A percentile compares a stretch with the other conserved stretches of the same genome.
phyloP scores from a whole-genome alignment of 1,140 invertebrate genomes.

The Sitophilus oryzae region DNA sequence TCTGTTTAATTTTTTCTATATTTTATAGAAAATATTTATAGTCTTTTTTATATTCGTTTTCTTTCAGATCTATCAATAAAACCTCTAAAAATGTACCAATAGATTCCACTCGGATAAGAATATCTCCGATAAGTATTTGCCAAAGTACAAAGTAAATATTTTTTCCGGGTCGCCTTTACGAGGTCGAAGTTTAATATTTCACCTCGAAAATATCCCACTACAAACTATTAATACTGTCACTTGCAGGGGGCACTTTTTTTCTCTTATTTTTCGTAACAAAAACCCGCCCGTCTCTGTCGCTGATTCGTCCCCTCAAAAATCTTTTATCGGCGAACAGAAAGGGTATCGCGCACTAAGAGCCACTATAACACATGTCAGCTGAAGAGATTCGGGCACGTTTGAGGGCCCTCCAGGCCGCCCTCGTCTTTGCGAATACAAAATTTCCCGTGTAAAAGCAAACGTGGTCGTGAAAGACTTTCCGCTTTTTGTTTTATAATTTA shows the following conservation, averaged over 20 bases:
- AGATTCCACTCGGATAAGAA: no score
- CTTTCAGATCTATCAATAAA: no score
- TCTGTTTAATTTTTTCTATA: no score
- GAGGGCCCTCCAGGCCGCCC: background rate
- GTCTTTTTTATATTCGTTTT: no score
- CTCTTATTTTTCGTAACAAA: background rate
- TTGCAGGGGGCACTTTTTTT: background rate
- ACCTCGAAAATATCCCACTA: no score
- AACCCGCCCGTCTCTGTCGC: background rate
- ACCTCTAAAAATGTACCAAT: no score
- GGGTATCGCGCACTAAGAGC: background rate
- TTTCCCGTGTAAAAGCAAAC: conserved; percentile 2
- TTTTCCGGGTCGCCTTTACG: no score
- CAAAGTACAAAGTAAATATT: no score
- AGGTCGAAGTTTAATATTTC: no score
- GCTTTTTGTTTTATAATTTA: background rate
- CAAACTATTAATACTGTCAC: background rate
- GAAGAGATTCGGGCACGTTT: background rate
- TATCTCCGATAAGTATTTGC: no score
- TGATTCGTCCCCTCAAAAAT: background rate
- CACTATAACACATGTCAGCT: background rate
- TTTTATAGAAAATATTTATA: no score
- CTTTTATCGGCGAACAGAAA: background rate
- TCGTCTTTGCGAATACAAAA: background rate
- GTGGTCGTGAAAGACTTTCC: background rate